Evolutionary conservation across 2,888 invertebrate species (phyloP).

Genomic region (Dicyrtomina minuta): DNA sequence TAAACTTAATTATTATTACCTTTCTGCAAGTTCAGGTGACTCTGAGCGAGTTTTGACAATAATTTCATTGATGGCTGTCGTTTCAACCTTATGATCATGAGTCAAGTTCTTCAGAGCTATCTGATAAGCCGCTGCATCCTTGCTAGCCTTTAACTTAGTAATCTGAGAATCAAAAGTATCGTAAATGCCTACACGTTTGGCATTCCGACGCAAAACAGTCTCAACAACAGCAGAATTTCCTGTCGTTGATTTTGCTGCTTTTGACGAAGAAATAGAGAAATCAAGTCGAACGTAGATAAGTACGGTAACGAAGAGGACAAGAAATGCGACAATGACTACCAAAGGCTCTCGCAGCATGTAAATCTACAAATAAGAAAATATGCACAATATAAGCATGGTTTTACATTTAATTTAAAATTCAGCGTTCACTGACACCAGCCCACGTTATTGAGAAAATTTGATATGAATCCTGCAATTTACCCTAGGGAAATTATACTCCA

Average conservation of each 20-base stretch:
- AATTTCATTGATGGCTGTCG: slow-evolving; percentile 61
- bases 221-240: slow-evolving; percentile 57
- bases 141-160: slow-evolving; percentile 63
- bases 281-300: slow-evolving; percentile 94
- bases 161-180: slow-evolving; percentile 65
- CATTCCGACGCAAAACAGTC: slow-evolving; percentile 63
- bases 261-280: slow-evolving; percentile 73
- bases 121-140: slow-evolving; percentile 60
- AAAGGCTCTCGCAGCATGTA: slow-evolving; percentile 91
- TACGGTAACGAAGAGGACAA: slow-evolving; percentile 83
- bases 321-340: slow-evolving; percentile 82
- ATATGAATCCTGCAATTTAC: slow-evolving; percentile 54
- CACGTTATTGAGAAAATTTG: too few relatives aligned
- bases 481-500: slow-evolving; percentile 56
- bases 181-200: slow-evolving; percentile 64
- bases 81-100: slow-evolving; percentile 64
- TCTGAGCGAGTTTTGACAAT: slow-evolving; percentile 63
- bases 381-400: slow-evolving; percentile 62
- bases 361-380: slow-evolving; percentile 81
- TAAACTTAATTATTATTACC: too few relatives aligned
- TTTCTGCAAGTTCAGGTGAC: slow-evolving; percentile 64
- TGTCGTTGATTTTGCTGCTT: slow-evolving; percentile 27
- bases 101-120: slow-evolving; percentile 63
- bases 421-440: not conserved
- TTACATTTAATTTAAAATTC: not conserved